These are phyloP conservation scores for Zapus hudsonius DNA, from an alignment of 2,113 vertebrate genomes.

Conservation along the genomic window DNA sequence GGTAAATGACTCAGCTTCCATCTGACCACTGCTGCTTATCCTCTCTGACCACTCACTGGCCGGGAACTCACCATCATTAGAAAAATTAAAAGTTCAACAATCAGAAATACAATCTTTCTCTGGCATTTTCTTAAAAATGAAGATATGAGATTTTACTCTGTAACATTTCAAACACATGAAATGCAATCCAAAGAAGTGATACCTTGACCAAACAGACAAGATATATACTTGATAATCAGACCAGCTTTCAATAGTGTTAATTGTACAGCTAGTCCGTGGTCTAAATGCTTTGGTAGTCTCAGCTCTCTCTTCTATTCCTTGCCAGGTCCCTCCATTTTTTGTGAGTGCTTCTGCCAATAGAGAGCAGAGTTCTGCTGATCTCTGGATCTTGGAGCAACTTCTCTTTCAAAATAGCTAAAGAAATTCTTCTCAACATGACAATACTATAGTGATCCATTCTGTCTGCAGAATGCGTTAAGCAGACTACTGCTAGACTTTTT, in stretches of 20 bases:
- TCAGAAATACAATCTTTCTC: background rate
- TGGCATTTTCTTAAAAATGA: slow-evolving; percentile 81
- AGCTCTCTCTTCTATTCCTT: slow-evolving; percentile 93
- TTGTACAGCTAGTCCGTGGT: slow-evolving; percentile 93
- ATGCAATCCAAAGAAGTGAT: slow-evolving; percentile 89
- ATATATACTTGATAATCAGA: slow-evolving; percentile 88
- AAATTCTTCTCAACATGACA: slow-evolving; percentile 96
- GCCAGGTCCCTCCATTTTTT: slow-evolving; percentile 87
- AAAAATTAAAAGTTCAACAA: background rate
- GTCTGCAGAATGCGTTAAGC: slow-evolving; percentile 95
- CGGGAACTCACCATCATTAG: background rate
- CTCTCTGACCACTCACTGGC: background rate
- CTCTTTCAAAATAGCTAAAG: slow-evolving; percentile 96
- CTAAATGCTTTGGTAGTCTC: slow-evolving; percentile 93
- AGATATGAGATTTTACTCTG: slow-evolving; percentile 86
- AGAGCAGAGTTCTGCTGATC: slow-evolving; percentile 94
- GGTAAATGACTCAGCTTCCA: background rate
- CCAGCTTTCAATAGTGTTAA: slow-evolving; percentile 91
- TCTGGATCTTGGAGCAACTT: slow-evolving; percentile 94
- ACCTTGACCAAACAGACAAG: slow-evolving; percentile 92
- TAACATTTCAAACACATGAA: slow-evolving; percentile 91
- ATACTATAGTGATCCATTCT: slow-evolving; percentile 95
- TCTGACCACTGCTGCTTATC: background rate
- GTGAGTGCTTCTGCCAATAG: slow-evolving; percentile 92
- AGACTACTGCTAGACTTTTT: slow-evolving; percentile 93